Conservation (phyloP, 2,113 vertebrate genomes). For the Urocolius indicus region DNA sequence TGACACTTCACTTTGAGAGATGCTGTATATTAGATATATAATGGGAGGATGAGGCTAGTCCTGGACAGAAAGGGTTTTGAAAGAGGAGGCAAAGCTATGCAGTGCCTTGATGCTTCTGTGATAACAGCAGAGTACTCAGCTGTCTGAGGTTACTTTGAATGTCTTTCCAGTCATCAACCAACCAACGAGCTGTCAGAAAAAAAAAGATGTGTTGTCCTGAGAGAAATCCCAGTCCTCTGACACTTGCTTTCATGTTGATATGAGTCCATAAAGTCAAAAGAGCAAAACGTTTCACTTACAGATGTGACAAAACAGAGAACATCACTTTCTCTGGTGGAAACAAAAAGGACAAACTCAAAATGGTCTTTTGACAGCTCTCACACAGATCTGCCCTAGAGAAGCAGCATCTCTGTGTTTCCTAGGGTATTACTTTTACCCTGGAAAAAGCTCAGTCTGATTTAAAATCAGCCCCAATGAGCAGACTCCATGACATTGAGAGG, state of each 20-base stretch:
- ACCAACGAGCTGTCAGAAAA: conserved; percentile 38
- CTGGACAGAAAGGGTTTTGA: not conserved
- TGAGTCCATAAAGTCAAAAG: conserved; percentile 20
- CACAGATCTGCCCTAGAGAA: not conserved
- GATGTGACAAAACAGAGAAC: not conserved
- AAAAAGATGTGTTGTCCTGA: not conserved
- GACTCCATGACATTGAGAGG: not conserved
- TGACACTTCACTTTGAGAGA: not conserved
- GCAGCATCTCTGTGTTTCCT: not conserved
- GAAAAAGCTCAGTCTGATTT: not conserved
- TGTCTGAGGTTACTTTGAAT: not conserved
- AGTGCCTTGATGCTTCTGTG: not conserved
- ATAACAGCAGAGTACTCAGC: not conserved
- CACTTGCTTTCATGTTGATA: conserved; percentile 41
- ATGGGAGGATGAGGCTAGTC: not conserved
- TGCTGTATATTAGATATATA: not conserved
- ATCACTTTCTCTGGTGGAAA: not conserved
- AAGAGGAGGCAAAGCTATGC: not conserved
- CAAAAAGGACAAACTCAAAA: not conserved
- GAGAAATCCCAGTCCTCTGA: conserved; percentile 31
- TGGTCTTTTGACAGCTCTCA: not conserved
- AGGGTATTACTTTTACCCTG: not conserved
- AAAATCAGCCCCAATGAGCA: not conserved
- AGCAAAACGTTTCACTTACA: not conserved
- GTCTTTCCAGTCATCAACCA: not conserved